Percentiles rank a stretch among this genome's conserved stretches.
These are phyloP conservation scores for Nylanderia fulva DNA, from an alignment of 1,140 invertebrate species.

Conservation along the genomic window DNA sequence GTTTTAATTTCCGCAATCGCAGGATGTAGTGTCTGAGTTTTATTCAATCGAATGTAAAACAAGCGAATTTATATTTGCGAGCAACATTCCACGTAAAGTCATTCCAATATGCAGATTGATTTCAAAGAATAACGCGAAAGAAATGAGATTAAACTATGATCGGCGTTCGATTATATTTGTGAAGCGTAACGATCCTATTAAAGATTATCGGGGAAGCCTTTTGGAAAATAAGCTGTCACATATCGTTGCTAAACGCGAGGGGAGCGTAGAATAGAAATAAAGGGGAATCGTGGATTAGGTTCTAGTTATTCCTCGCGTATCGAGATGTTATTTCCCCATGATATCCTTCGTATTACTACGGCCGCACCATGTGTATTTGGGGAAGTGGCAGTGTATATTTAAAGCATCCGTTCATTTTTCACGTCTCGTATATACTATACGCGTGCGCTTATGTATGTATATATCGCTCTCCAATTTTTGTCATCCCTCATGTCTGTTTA, in stretches of 20 bases:
- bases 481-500: not conserved
- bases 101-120: constrained; percentile 43
- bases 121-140: constrained; percentile 35
- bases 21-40: not conserved
- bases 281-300: constrained; percentile 69
- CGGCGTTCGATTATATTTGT: constrained; percentile 47
- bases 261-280: constrained; percentile 44
- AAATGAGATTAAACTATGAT: constrained; percentile 21
- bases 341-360: constrained; percentile 36
- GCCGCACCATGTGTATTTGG: constrained; percentile 18
- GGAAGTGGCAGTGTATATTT: constrained; percentile 21
- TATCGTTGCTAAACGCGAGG: constrained; percentile 69
- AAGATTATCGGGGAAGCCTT: constrained; percentile 41
- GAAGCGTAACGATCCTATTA: constrained; percentile 9
- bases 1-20: constrained; percentile 15
- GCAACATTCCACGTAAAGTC: constrained; percentile 28
- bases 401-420: constrained; percentile 43
- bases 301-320: constrained; percentile 66
- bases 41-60: not conserved
- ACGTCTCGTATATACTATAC: constrained; percentile 6
- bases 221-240: constrained; percentile 72
- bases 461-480: constrained; percentile 2
- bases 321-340: constrained; percentile 67
- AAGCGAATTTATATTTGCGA: constrained; percentile 33
- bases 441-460: constrained; percentile 6